These are phyloP conservation scores for Drosophila ustulata DNA, from an alignment of 2,888 invertebrate genomes.

Conservation along the genomic window DNA sequence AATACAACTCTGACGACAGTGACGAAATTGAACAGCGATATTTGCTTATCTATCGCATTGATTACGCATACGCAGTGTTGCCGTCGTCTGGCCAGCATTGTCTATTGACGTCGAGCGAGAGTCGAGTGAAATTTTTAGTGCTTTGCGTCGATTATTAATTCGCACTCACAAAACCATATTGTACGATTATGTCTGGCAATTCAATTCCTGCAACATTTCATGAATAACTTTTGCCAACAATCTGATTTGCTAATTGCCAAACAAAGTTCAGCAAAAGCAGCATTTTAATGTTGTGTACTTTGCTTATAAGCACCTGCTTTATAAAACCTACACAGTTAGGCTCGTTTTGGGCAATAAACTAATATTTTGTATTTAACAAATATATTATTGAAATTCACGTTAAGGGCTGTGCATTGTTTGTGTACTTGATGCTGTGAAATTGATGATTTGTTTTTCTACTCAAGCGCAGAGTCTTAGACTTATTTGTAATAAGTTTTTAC, in stretches of 20 bases:
- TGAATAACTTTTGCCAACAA: conserved; percentile 15
- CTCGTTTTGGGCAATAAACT: neutral
- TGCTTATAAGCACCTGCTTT: conserved; percentile 17
- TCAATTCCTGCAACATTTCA: conserved; percentile 9
- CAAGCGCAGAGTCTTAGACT: neutral
- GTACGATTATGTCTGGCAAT: neutral
- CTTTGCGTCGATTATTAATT: conserved; percentile 19
- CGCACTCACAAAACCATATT: conserved; percentile 10
- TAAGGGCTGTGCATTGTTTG: neutral
- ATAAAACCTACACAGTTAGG: neutral
- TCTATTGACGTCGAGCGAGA: conserved; percentile 33
- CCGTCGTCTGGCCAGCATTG: conserved; percentile 13
- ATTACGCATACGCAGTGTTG: conserved; percentile 58
- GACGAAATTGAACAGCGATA: conserved; percentile 18
- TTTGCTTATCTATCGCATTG: conserved; percentile 32
- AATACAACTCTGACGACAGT: conserved; percentile 1
- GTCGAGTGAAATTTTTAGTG: conserved; percentile 9
- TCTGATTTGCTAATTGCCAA: conserved; percentile 40
- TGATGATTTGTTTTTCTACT: neutral
- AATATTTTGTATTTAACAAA: neutral
- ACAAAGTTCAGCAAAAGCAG: conserved; percentile 18
- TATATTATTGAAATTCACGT: neutral
- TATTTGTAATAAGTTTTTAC: neutral
- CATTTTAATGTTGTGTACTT: conserved; percentile 26
- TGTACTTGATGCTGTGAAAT: neutral